These are phyloP conservation scores for Drosophila falleni DNA, from an alignment of 2,888 invertebrate species.

Conservation along the genomic window DNA sequence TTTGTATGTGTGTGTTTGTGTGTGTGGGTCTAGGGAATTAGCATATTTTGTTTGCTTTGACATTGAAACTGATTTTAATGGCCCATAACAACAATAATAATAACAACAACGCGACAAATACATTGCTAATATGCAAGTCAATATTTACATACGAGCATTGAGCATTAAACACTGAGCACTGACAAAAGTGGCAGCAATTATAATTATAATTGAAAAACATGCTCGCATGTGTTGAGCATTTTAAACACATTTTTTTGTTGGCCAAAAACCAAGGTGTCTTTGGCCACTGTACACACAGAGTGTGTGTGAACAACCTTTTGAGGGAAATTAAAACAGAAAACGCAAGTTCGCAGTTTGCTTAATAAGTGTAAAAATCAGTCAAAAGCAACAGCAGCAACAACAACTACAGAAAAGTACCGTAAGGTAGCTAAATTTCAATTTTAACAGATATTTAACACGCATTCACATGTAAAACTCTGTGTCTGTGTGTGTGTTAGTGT, in stretches of 20 bases:
- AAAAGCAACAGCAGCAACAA: constrained; percentile 20
- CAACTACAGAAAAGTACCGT: constrained; percentile 54
- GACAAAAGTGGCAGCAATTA: constrained; percentile 48
- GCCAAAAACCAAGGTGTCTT: constrained; percentile 6
- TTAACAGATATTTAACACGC: constrained; percentile 71
- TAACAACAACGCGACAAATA: constrained; percentile 26
- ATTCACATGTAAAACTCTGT: constrained; percentile 23
- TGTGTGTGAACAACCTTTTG: constrained; percentile 63
- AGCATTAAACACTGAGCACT: constrained; percentile 23
- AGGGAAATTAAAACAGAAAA: constrained; percentile 50
- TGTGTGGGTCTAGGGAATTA: constrained; percentile 55
- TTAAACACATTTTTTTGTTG: constrained; percentile 35
- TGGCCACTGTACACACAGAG: not conserved
- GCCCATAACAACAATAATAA: constrained; percentile 62
- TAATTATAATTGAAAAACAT: constrained; percentile 40
- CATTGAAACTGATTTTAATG: constrained; percentile 79
- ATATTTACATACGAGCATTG: constrained; percentile 31
- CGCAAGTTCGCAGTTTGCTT: constrained; percentile 68
- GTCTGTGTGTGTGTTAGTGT: constrained; percentile 19
- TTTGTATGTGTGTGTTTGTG: constrained; percentile 19
- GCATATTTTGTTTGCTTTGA: constrained; percentile 75
- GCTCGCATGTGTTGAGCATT: constrained; percentile 37
- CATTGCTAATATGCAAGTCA: constrained; percentile 43
- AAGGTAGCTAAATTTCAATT: constrained; percentile 63
- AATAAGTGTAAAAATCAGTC: constrained; percentile 68